These are phyloP conservation scores for Eudemis profundana DNA, from an alignment of 2,888 invertebrate genomes.

Conservation along the genomic window DNA sequence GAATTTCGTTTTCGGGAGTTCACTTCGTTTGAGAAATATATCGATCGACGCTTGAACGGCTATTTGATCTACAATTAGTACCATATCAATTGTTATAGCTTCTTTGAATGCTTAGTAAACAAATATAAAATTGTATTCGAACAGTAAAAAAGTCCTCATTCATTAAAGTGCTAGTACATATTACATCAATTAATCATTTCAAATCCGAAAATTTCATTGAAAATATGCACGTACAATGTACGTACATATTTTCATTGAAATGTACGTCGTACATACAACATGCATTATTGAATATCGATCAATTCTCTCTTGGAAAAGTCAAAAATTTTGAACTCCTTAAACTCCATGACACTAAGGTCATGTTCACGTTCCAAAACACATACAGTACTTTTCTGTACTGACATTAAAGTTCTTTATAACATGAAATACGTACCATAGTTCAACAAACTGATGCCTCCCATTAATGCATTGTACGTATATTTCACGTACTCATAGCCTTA, in stretches of 20 bases:
- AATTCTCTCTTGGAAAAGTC: neutral
- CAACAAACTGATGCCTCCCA: conserved; percentile 40
- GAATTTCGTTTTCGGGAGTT: conserved; percentile 10
- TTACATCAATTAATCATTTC: neutral
- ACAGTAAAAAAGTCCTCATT: no score
- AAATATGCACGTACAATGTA: no score
- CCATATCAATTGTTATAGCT: no score
- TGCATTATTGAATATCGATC: no score
- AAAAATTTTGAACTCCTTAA: neutral
- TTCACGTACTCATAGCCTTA: conserved; percentile 59
- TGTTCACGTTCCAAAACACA: conserved; percentile 20
- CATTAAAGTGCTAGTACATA: no score
- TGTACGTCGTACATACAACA: no score
- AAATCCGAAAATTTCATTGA: neutral
- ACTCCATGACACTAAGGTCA: neutral
- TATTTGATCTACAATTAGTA: no score
- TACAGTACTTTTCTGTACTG: neutral
- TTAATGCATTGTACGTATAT: conserved; percentile 47
- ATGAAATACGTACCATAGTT: conserved; percentile 27
- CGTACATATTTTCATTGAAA: no score
- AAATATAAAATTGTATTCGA: neutral
- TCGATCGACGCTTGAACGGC: no score
- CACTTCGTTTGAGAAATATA: no score
- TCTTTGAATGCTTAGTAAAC: neutral
- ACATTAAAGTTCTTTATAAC: conserved; percentile 12